phyloP scores from a whole-genome alignment of 2,888 invertebrate species.

The Aleiodes alternator region DNA sequence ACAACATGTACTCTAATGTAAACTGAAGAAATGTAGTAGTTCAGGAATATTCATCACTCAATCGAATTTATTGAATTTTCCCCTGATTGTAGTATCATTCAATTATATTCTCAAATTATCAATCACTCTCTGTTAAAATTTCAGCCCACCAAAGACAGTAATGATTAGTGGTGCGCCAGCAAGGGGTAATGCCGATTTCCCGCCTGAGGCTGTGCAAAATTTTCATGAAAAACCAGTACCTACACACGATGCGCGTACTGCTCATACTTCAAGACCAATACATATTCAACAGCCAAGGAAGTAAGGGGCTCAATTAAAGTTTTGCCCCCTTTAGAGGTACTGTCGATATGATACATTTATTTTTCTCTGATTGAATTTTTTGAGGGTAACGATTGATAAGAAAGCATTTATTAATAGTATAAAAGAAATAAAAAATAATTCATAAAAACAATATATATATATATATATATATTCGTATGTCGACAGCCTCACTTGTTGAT shows the following conservation, averaged over 20 bases:
- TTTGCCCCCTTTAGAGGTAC: neutral
- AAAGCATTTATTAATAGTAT: neutral
- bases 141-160: constrained; percentile 85
- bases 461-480: no score
- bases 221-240: constrained; percentile 89
- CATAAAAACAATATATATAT: neutral
- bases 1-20: no score
- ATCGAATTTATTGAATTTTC: no score
- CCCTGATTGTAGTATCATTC: no score
- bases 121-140: constrained; percentile 31
- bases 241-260: constrained; percentile 77
- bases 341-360: constrained; percentile 22
- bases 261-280: constrained; percentile 80
- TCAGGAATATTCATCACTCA: no score
- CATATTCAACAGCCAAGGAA: constrained; percentile 94
- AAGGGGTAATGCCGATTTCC: constrained; percentile 91
- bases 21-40: no score
- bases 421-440: neutral
- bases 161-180: constrained; percentile 88
- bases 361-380: neutral
- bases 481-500: no score
- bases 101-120: no score
- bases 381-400: neutral
- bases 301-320: constrained; percentile 75
- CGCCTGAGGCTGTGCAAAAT: constrained; percentile 89